A percentile compares a stretch with the other conserved stretches of the same genome.
Evolutionary conservation across 2,797 vertebrate genomes (phyloP).

Genomic region (Anabas testudineus): DNA sequence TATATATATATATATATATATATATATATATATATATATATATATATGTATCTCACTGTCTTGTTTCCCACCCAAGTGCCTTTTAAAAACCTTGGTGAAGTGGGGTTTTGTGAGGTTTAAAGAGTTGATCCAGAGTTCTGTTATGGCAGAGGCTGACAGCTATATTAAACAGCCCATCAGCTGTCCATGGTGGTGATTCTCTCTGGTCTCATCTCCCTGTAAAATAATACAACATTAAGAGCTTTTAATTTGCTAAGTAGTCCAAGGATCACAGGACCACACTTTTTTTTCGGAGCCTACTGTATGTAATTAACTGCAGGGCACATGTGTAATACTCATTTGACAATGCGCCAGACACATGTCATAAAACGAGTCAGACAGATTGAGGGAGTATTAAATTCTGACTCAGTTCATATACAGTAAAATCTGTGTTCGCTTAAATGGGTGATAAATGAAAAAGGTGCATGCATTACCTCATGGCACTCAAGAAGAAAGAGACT

Average conservation of each 20-base stretch:
- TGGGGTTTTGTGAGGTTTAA: conserved; percentile 49
- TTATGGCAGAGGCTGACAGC: conserved; percentile 48
- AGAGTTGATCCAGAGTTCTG: conserved; percentile 41
- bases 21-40: conserved; percentile 32
- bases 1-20: conserved; percentile 42
- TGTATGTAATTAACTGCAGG: conserved; percentile 20
- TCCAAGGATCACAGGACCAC: background rate
- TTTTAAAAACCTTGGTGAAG: conserved; percentile 48
- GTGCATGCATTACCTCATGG: conserved; percentile 18
- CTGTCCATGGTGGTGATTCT: conserved; percentile 7
- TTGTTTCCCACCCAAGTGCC: conserved; percentile 57
- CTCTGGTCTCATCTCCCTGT: conserved; percentile 21
- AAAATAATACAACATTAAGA: conserved; percentile 31
- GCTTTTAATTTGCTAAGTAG: conserved; percentile 53
- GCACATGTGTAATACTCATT: conserved; percentile 23
- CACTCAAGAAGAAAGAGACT: conserved; percentile 36
- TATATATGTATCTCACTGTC: conserved; percentile 60
- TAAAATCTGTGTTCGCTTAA: conserved; percentile 44
- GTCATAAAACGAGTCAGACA: conserved; percentile 10
- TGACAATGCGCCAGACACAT: conserved; percentile 25
- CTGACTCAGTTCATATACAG: conserved; percentile 29
- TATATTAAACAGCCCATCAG: conserved; percentile 34
- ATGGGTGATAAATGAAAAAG: conserved; percentile 55
- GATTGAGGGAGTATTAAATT: conserved; percentile 19
- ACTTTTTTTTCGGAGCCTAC: conserved; percentile 25